Percentiles rank a stretch among this genome's conserved stretches.
phyloP scores from a whole-genome alignment of 2,113 vertebrate genomes.

The Delphinus delphis region DNA sequence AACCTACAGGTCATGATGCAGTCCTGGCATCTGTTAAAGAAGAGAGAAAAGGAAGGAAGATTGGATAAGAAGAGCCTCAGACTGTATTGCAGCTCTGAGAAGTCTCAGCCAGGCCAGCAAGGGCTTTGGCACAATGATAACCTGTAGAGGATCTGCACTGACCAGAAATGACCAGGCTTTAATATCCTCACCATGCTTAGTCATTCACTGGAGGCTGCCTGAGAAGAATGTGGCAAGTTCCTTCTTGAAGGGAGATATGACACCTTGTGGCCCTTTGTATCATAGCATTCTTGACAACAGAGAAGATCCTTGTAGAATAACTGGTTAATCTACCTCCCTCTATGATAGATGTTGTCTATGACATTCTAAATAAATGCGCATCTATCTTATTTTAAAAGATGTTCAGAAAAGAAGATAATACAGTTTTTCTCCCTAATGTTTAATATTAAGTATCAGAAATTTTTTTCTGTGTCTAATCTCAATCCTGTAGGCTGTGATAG shows the following conservation, averaged over 20 bases:
- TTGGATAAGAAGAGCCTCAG: background rate
- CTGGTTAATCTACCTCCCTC: background rate
- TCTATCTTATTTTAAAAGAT: slow-evolving; percentile 11
- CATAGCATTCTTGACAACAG: background rate
- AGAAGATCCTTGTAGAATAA: background rate
- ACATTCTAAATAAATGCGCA: background rate
- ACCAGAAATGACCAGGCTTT: background rate
- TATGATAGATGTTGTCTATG: background rate
- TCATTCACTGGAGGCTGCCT: background rate
- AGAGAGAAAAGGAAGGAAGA: background rate
- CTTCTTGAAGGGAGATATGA: background rate
- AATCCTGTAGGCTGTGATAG: background rate
- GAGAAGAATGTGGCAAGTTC: background rate
- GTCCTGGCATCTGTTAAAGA: background rate
- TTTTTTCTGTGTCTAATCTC: background rate
- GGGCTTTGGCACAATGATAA: background rate
- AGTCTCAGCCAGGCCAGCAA: background rate
- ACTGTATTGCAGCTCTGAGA: background rate
- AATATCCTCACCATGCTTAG: background rate
- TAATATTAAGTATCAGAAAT: background rate
- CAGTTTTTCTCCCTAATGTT: background rate
- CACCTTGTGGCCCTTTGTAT: background rate
- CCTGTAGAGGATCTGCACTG: background rate
- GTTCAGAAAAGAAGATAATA: background rate
- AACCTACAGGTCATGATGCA: background rate